Evolutionary conservation across 2,113 vertebrate species (phyloP).

Genomic region (Todiramphus saurophagus): DNA sequence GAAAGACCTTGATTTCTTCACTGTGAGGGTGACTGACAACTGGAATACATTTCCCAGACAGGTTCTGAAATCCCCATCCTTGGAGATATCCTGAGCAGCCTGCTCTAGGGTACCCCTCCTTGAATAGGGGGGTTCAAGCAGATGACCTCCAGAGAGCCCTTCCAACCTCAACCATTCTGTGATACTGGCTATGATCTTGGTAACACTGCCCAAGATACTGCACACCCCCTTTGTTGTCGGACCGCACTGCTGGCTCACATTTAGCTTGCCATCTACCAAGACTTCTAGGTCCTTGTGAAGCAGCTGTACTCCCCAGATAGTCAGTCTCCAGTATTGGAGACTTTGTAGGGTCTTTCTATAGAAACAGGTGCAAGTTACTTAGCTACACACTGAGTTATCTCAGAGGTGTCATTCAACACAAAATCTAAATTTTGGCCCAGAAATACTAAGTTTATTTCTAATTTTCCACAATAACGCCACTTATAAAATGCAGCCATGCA

Average conservation of each 20-base stretch:
- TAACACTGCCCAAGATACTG: neutral
- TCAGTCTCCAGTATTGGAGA: neutral
- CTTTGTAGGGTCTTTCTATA: neutral
- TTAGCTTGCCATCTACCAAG: neutral
- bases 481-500: neutral
- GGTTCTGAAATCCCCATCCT: neutral
- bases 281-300: neutral
- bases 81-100: neutral
- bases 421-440: neutral
- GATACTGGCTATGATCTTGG: neutral
- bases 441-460: neutral
- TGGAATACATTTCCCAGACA: neutral
- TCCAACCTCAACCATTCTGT: neutral
- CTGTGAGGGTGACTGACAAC: neutral
- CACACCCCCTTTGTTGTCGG: neutral
- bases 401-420: neutral
- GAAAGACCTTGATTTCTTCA: neutral
- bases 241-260: neutral
- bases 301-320: neutral
- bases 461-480: neutral
- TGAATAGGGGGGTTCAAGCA: neutral
- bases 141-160: neutral
- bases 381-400: neutral
- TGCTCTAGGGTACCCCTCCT: neutral
- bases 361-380: neutral